Percentiles rank a stretch among this genome's conserved stretches.
Conservation (phyloP, 2,113 vertebrate species). For the Thamnophis sirtalis region DNA sequence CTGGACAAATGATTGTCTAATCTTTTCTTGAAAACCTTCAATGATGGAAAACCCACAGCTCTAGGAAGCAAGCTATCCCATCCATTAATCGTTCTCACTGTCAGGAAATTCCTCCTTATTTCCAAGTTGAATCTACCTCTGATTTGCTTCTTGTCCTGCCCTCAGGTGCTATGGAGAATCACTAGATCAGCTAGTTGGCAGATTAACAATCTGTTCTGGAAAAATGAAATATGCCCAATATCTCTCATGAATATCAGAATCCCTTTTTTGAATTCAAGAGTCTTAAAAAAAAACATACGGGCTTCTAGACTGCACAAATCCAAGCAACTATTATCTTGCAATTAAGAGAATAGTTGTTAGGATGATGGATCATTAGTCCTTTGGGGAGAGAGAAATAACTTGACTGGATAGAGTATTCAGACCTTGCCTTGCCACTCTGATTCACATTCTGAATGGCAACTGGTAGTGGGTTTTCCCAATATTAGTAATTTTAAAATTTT, state of each 20-base stretch:
- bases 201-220: neutral
- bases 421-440: neutral
- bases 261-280: neutral
- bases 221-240: neutral
- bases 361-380: neutral
- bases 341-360: neutral
- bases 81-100: neutral
- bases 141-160: neutral
- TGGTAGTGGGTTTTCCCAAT: neutral
- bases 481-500: neutral
- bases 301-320: neutral
- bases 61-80: neutral
- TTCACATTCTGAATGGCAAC: neutral
- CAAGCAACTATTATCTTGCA: neutral
- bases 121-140: neutral
- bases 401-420: neutral
- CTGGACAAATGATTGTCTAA: neutral
- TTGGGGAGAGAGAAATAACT: neutral
- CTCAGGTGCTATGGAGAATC: neutral
- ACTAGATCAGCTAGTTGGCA: neutral
- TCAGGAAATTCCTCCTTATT: neutral
- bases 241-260: neutral
- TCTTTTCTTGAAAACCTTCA: neutral
- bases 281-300: neutral
- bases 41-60: neutral